These are phyloP conservation scores for Chaetorhynchus papuensis DNA, from an alignment of 2,113 vertebrate genomes.

Conservation along the genomic window DNA sequence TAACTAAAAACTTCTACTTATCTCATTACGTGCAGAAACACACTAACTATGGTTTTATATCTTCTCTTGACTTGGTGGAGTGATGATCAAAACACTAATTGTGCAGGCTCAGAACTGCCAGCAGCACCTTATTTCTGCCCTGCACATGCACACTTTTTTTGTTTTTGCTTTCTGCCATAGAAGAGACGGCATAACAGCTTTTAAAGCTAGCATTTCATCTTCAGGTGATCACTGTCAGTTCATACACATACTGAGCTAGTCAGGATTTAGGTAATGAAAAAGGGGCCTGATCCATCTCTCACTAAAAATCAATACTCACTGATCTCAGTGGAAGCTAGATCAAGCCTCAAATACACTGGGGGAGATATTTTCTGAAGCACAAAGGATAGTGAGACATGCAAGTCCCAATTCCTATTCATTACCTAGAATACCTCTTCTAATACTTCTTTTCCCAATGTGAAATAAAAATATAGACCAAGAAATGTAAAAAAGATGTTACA, in stretches of 20 bases:
- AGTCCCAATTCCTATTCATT: not conserved
- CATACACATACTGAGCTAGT: not conserved
- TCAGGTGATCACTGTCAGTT: not conserved
- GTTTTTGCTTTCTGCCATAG: not conserved
- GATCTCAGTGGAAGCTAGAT: not conserved
- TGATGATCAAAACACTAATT: conserved; percentile 47
- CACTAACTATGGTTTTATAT: not conserved
- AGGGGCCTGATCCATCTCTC: not conserved
- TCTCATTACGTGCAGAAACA: conserved; percentile 24
- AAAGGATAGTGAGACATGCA: not conserved
- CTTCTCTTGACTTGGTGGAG: not conserved
- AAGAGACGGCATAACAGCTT: not conserved
- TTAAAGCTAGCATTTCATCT: not conserved
- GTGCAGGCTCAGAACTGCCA: not conserved
- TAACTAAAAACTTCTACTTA: conserved; percentile 32
- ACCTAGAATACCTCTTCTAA: not conserved
- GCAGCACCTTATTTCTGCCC: not conserved
- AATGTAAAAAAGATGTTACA: not conserved
- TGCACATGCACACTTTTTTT: not conserved
- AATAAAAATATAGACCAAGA: not conserved
- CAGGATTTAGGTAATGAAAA: not conserved
- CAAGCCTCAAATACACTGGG: not conserved
- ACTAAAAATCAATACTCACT: not conserved
- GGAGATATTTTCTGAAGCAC: not conserved
- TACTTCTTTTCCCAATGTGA: not conserved